Evolutionary conservation across 2,888 invertebrate species (phyloP), one percentile per base, ranked within the genome.

Genomic region (Ptilodon capucinus): DNA sequence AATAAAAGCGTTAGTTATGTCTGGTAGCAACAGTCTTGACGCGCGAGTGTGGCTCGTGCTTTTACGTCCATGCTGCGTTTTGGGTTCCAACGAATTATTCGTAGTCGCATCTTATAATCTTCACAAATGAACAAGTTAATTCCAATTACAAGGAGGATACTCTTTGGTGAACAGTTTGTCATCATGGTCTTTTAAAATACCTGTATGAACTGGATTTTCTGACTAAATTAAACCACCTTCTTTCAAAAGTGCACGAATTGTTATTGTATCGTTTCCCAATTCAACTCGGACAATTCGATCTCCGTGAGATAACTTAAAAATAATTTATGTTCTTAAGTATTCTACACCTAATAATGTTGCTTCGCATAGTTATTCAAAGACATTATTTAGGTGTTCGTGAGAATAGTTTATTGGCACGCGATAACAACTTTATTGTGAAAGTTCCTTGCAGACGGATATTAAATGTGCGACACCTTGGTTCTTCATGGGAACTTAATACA

Each of bases 361-460:
- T 48, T 47, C 46, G 53, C 49, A 60, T 52, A 48, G 50, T 53
- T 43, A 42, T 54, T 51, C 43, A 55, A 50, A 51, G 46, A 51
- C 53, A 52, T 53, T 58, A 54, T 57, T 60, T 52, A 57, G 54
- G 58, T 60, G 58, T 68, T 54, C 62, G 57, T 63, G 70, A 60
- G 69, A 74, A 75, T 65, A 61, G 65, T 68, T 57, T 66, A 51
- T 54, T 57, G 61, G 65, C 76, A 79, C 72, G 76, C 78, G 70
- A 79, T 64, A 52, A 55, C 62, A 43, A 65, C 48, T 68, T 66
- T 59, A 61, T 59, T 65, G 73, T 68, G 69, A 74, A 73, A 76
- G 67, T 68, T 75, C 47, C 55, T 54, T 44, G 53, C 51, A 54
- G 35, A 42, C 36, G 57, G 49, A 57, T 59, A 52, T 57, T 42